Evolutionary conservation across 2,888 invertebrate species (phyloP).

Genomic region (Harmothoe impar): DNA sequence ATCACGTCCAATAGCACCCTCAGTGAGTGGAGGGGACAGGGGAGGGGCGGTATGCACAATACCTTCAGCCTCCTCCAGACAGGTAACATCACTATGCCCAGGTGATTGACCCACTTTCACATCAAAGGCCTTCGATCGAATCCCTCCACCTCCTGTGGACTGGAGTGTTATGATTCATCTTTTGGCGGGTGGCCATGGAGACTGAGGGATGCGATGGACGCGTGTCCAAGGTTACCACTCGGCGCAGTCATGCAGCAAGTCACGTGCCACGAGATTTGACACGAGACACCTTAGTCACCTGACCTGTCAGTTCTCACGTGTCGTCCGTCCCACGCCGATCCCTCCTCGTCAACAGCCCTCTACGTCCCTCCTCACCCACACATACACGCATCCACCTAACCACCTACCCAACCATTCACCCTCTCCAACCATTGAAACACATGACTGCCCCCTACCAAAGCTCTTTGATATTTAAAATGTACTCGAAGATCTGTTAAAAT

Average conservation of each 20-base stretch:
- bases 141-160: background rate
- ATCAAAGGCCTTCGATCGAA: constrained; percentile 15
- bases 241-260: constrained; percentile 21
- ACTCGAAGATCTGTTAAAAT: background rate
- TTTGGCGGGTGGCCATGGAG: background rate
- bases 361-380: background rate
- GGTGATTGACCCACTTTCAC: constrained; percentile 34
- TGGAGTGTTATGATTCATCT: constrained; percentile 45
- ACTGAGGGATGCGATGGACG: background rate
- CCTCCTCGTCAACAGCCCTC: background rate
- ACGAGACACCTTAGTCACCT: background rate
- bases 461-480: background rate
- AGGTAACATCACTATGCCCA: constrained; percentile 32
- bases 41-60: background rate
- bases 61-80: constrained; percentile 4
- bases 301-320: constrained; percentile 22
- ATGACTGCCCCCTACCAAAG: background rate
- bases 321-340: background rate
- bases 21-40: no score
- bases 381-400: background rate
- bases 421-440: background rate
- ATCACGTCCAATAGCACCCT: no score
- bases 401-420: background rate
- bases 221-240: constrained; percentile 1
- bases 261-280: background rate